Conservation (phyloP, 2,888 invertebrate genomes). For the Acanthosoma haemorrhoidale region DNA sequence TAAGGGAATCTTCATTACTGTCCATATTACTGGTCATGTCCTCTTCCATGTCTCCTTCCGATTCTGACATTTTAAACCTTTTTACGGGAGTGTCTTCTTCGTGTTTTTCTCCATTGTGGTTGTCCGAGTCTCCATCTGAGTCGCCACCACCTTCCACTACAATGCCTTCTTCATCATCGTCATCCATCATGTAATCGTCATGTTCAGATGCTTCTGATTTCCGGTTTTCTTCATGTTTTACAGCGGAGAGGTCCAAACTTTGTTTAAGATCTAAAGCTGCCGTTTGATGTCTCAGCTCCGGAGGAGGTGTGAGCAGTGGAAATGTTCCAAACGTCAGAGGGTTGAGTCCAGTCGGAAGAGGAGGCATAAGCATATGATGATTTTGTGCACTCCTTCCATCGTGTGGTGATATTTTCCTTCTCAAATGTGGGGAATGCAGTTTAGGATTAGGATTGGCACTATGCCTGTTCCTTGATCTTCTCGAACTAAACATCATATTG, state of each 20-base stretch:
- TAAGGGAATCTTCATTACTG: constrained; percentile 58
- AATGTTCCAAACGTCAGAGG: constrained; percentile 73
- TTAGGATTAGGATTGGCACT: constrained; percentile 98
- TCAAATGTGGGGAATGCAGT: constrained; percentile 87
- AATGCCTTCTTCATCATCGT: constrained; percentile 70
- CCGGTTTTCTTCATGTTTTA: constrained; percentile 50
- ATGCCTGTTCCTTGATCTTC: constrained; percentile 91
- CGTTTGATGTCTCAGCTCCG: constrained; percentile 47
- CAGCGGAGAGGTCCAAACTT: constrained; percentile 53
- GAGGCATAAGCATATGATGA: constrained; percentile 72
- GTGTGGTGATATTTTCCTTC: constrained; percentile 89
- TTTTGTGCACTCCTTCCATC: constrained; percentile 86
- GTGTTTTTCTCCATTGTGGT: constrained; percentile 42
- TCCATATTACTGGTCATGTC: constrained; percentile 57
- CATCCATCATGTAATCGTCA: constrained; percentile 46
- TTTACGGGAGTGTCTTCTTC: constrained; percentile 39
- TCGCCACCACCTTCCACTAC: constrained; percentile 68
- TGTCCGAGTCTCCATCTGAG: constrained; percentile 48
- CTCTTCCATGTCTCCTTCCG: constrained; percentile 53
- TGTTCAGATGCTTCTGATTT: constrained; percentile 47
- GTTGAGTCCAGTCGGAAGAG: constrained; percentile 63
- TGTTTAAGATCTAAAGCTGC: constrained; percentile 61
- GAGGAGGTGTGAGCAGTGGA: constrained; percentile 58
- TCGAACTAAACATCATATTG: constrained; percentile 98
- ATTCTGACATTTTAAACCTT: constrained; percentile 51